Evolutionary conservation across 2,888 invertebrate species (phyloP), one percentile per base, ranked within the genome.

Genomic region (Himalopsyche anomala): DNA sequence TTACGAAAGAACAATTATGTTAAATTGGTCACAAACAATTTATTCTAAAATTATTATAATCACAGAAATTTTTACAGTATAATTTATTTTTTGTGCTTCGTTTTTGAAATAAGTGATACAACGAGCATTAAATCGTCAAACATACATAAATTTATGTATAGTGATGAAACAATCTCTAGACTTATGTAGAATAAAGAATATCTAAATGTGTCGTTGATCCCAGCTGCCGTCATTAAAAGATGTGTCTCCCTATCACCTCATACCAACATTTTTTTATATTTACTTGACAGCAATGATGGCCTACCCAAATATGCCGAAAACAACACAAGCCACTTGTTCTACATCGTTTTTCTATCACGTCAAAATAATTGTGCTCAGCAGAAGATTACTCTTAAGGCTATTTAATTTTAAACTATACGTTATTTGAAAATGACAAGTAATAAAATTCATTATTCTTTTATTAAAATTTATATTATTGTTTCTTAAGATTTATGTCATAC

Each of bases 141-240:
- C 3, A 51, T 51, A 51, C n/a, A n/a, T n/a, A n/a, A n/a, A n/a
- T n/a, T n/a, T n/a, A n/a, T n/a, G n/a, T n/a, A n/a, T n/a, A 62
- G 62, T 62, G 62, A 28, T 19, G 6, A 9, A 19, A 5, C 2
- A n/a, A 8, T 62, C 62, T 19, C 62, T 56, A 19, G 62, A 62
- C 19, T 62, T 62, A 11, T 62, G 62, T 8, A 19, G 62, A 62
- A 82, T 54, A 51, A 74, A 51, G 74, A 84, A 74, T 74, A 40
- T 12, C 84, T 84, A 45, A 51, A 84, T 79, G 55, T 84, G 79
- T 79, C 84, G 84, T 74, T 74, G 38, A 36, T 42, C 54, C 84
- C 79, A 19, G 36, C 6, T 62, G 62, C 74, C 55, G 55, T 62
- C 82, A 82, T 56, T n/a, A 82, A 62, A 55, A 38, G 55, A 17